Evolutionary conservation across 2,888 invertebrate species (phyloP).

Genomic region (Caenorhabditis macrosperma): DNA sequence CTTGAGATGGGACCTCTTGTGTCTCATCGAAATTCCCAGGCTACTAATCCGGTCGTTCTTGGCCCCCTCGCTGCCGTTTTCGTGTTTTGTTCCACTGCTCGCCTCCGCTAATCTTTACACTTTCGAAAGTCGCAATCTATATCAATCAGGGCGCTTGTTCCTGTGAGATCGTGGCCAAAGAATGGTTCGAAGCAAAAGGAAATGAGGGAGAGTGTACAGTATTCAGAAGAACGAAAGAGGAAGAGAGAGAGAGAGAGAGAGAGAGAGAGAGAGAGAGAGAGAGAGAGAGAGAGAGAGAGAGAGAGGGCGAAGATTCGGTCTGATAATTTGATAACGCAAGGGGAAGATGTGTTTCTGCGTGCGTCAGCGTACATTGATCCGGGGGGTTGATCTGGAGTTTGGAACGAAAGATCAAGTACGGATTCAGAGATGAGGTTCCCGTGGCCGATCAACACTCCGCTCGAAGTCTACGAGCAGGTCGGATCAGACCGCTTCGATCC

Average conservation of each 20-base stretch:
- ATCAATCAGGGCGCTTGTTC: slow-evolving; percentile 12
- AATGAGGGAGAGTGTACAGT: slow-evolving; percentile 5
- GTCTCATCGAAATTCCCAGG: not conserved
- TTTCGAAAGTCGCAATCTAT: slow-evolving; percentile 17
- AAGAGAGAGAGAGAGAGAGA: slow-evolving; percentile 7
- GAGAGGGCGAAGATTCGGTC: slow-evolving; percentile 24
- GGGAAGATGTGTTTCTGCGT: not conserved
- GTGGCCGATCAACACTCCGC: slow-evolving; percentile 77
- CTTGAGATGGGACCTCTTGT: not conserved
- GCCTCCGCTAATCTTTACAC: slow-evolving; percentile 6
- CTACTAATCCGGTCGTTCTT: not conserved
- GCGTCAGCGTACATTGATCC: slow-evolving; percentile 36
- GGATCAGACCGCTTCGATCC: slow-evolving; percentile 74
- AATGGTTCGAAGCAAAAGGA: slow-evolving; percentile 8
- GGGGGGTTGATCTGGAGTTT: slow-evolving; percentile 11
- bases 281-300: slow-evolving; percentile 13
- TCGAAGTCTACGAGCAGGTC: slow-evolving; percentile 79
- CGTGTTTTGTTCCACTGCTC: slow-evolving; percentile 44
- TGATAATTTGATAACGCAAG: slow-evolving; percentile 51
- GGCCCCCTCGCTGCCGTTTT: no score
- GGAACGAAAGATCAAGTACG: not conserved
- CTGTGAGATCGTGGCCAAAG: slow-evolving; percentile 16
- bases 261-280: slow-evolving; percentile 18
- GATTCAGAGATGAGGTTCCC: slow-evolving; percentile 76
- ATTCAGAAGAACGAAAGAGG: slow-evolving; percentile 6